Evolutionary conservation across 2,888 invertebrate species (phyloP), one percentile per base, ranked within the genome.

Genomic region (Phortica okadai): DNA sequence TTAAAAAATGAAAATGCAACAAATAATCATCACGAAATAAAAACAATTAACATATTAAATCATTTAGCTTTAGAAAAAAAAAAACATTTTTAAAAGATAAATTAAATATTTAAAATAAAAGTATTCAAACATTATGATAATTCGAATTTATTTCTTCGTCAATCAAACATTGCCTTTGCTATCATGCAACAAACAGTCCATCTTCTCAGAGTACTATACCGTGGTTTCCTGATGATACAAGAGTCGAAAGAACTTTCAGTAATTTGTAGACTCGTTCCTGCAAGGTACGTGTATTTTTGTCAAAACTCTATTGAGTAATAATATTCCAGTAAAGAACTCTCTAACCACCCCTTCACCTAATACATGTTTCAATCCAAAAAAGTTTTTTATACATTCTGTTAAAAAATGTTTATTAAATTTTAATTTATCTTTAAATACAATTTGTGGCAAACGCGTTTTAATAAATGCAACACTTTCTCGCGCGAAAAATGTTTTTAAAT

Each of bases 381-480:
- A 1, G 25, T 64, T 64, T 21, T 33, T 33, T 8, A 2, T 41
- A 64, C 64, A 64, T 59, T 59, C 2, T 6, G 10, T 67, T 67
- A 44, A 14, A 44, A 67, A 45, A 67, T 42, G 67, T 67, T 67
- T 67, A 67, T 67, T 67, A 14, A 67, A n/a, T 44, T 41, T 42
- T 67, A 8, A 10, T 66, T 11, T 67, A 42, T 8, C n/a, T 67
- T 42, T 67, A 44, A 44, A 67, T 67, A 67, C 42, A 67, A 67
- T 44, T 44, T 67, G 3, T 45, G 67, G 7, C 41, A 66, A 42
- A 44, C 42, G 67, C n/a, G 42, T 33, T 33, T 59, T 25, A 10
- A 44, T 67, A 67, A 67, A 67, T 67, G 67, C 67, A 67, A 67
- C 67, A 42, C 67, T 21, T 67, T 67, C n/a, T 16, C 16, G n/a